Percentiles rank a stretch among this genome's conserved stretches.
Evolutionary conservation across 1,140 invertebrate genomes (phyloP).

Genomic region (Pogonognathellus flavescens): DNA sequence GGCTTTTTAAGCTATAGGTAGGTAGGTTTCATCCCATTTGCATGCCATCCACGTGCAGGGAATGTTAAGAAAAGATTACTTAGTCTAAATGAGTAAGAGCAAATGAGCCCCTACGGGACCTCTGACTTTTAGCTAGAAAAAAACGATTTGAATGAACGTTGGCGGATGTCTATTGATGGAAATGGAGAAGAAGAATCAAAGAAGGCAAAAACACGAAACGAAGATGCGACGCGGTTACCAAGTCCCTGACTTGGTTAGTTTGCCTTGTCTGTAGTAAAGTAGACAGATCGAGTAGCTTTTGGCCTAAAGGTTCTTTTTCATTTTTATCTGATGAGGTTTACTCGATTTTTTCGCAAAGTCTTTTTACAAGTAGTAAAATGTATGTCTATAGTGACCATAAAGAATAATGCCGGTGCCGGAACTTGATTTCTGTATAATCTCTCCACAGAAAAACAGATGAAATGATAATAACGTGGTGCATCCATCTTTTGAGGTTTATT

Average conservation of each 20-base stretch:
- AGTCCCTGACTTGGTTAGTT: background rate
- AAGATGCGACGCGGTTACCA: background rate
- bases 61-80: conserved; percentile 49
- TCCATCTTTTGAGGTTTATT: background rate
- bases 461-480: background rate
- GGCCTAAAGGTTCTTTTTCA: conserved; percentile 39
- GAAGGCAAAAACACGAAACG: background rate
- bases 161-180: conserved; percentile 42
- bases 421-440: background rate
- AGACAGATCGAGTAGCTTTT: background rate
- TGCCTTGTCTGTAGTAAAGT: background rate
- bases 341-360: background rate
- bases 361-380: background rate
- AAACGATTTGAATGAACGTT: conserved; percentile 32
- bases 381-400: conserved; percentile 40
- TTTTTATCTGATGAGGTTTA: conserved; percentile 30
- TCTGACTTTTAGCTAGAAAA: conserved; percentile 18
- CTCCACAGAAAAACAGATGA: background rate
- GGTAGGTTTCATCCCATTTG: conserved; percentile 32
- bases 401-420: conserved; percentile 39
- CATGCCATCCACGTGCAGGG: conserved; percentile 40
- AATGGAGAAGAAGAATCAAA: background rate
- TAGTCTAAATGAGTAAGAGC: conserved; percentile 37
- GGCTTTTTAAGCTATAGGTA: background rate
- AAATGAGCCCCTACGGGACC: conserved; percentile 46